A percentile compares a stretch with the other conserved stretches of the same genome.
Conservation (phyloP, 1,140 invertebrate species). For the Coelopa frigida region DNA sequence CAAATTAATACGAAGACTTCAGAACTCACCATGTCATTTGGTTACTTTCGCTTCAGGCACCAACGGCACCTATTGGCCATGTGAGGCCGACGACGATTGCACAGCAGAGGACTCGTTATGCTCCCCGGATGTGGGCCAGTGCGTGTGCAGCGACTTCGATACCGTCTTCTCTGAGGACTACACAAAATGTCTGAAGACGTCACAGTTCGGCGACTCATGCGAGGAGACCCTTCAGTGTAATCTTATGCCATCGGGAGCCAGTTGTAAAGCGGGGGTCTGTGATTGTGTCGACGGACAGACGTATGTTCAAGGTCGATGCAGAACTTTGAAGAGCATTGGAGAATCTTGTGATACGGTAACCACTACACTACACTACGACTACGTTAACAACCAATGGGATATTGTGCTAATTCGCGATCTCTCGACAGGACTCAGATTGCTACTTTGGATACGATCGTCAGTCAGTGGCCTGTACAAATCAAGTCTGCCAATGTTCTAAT, state of each 20-base stretch:
- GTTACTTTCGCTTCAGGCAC: conserved; percentile 4
- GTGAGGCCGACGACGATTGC: conserved; percentile 33
- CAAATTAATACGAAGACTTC: no score
- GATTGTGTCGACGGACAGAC: conserved; percentile 41
- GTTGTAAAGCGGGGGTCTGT: conserved; percentile 44
- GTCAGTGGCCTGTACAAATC: conserved; percentile 37
- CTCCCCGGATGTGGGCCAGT: conserved; percentile 20
- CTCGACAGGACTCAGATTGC: conserved; percentile 37
- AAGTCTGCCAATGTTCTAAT: conserved; percentile 39
- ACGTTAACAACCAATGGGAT: background rate
- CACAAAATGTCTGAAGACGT: conserved; percentile 35
- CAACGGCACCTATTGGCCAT: conserved; percentile 36
- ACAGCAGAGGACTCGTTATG: conserved; percentile 33
- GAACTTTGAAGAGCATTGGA: conserved; percentile 33
- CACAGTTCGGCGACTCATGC: conserved; percentile 40
- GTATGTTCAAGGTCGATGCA: conserved; percentile 40
- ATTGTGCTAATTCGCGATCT: background rate
- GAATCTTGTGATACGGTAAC: conserved; percentile 27
- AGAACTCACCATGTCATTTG: no score
- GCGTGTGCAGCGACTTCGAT: conserved; percentile 29
- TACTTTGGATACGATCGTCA: conserved; percentile 42
- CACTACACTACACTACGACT: background rate
- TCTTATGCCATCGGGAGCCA: conserved; percentile 45
- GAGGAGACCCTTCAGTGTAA: conserved; percentile 41
- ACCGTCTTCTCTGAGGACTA: conserved; percentile 31